Percentiles rank a stretch among this genome's conserved stretches.
Evolutionary conservation across 2,113 vertebrate genomes (phyloP).

Genomic region (Apteryx mantelli): DNA sequence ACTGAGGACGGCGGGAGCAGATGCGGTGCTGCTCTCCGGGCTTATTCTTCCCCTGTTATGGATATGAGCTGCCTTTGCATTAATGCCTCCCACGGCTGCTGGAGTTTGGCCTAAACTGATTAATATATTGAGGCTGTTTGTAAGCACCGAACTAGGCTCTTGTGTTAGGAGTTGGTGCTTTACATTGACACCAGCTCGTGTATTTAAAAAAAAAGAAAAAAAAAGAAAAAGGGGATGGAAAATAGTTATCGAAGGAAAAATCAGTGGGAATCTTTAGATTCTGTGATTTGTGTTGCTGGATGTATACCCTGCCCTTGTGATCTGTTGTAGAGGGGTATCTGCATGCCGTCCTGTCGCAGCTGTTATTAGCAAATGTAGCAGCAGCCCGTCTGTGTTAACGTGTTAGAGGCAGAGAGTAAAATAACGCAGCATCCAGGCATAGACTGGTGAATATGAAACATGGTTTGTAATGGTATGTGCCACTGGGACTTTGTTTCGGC

Average conservation of each 20-base stretch:
- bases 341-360: background rate
- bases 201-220: background rate
- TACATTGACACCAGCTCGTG: background rate
- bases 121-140: background rate
- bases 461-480: background rate
- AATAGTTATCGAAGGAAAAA: background rate
- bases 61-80: conserved; percentile 7
- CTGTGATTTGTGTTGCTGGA: background rate
- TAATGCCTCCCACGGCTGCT: background rate
- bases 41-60: background rate
- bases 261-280: background rate
- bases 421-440: background rate
- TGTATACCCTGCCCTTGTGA: background rate
- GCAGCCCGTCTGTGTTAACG: background rate
- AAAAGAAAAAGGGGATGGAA: background rate
- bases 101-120: background rate
- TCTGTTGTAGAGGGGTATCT: background rate
- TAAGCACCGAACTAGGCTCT: background rate
- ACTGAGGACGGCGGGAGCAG: conserved; percentile 67
- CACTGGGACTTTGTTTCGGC: background rate
- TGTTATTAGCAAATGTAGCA: background rate
- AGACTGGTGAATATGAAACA: background rate
- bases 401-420: background rate
- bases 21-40: conserved; percentile 46
- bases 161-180: background rate